Conservation (phyloP, 2,888 invertebrate species). For the Quadriops clusia region DNA sequence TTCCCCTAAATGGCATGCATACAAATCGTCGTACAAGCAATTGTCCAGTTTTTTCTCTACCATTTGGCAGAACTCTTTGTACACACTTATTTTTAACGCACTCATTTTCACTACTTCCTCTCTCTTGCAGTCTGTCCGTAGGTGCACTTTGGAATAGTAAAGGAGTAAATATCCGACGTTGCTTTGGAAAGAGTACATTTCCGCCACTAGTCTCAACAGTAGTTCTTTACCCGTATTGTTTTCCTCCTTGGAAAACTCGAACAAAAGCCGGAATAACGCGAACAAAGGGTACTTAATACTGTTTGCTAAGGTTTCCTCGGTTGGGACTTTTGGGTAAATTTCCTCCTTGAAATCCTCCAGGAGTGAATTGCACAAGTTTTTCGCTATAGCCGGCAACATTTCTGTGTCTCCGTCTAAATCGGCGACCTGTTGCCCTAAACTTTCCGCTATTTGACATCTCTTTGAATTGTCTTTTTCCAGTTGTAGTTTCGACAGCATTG, state of each 20-base stretch:
- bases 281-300: conserved; percentile 71
- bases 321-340: conserved; percentile 43
- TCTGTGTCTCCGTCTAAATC: conserved; percentile 51
- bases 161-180: conserved; percentile 75
- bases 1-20: conserved; percentile 81
- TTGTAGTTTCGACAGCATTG: conserved; percentile 44
- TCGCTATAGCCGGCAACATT: conserved; percentile 43
- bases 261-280: conserved; percentile 75
- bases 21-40: conserved; percentile 70
- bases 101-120: conserved; percentile 38
- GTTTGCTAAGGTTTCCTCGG: conserved; percentile 55
- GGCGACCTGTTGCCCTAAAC: conserved; percentile 48
- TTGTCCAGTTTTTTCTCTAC: conserved; percentile 59
- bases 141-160: conserved; percentile 79
- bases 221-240: conserved; percentile 67
- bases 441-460: conserved; percentile 53
- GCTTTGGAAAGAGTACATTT: conserved; percentile 61
- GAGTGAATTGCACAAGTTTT: conserved; percentile 46
- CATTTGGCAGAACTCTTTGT: conserved; percentile 78
- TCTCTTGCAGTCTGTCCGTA: conserved; percentile 40
- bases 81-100: conserved; percentile 71
- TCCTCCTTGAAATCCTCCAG: conserved; percentile 37
- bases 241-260: conserved; percentile 55
- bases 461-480: conserved; percentile 45
- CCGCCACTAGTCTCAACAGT: conserved; percentile 60